phyloP scores from a whole-genome alignment of 1,140 invertebrate genomes.

The Branchinecta lindahli region DNA sequence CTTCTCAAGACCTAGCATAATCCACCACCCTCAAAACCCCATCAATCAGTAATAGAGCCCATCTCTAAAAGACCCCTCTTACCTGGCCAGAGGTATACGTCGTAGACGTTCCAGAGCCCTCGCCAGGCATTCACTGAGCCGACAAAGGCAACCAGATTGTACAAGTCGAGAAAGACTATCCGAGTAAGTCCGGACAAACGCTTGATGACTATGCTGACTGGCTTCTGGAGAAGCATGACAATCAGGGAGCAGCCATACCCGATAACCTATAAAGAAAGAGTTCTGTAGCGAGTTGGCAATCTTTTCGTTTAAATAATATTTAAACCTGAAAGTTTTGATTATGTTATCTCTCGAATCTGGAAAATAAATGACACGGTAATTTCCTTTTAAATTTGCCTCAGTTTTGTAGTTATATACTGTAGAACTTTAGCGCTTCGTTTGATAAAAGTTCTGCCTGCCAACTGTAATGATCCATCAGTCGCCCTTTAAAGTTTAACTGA shows the following conservation, averaged over 20 bases:
- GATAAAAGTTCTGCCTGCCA: no score
- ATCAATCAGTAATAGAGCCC: no score
- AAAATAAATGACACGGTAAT: no score
- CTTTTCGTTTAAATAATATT: neutral
- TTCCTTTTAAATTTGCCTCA: no score
- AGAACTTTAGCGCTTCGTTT: no score
- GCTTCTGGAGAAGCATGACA: slow-evolving; percentile 52
- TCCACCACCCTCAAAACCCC: no score
- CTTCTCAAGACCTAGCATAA: no score
- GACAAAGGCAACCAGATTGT: slow-evolving; percentile 55
- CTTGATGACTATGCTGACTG: slow-evolving; percentile 48
- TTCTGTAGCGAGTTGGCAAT: neutral
- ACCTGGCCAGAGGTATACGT: slow-evolving; percentile 61
- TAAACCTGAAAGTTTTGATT: no score
- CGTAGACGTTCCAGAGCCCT: slow-evolving; percentile 60
- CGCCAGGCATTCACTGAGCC: slow-evolving; percentile 74
- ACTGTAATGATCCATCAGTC: no score
- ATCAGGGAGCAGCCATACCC: slow-evolving; percentile 53
- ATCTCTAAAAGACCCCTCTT: slow-evolving; percentile 12
- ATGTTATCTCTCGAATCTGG: no score
- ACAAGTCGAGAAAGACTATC: slow-evolving; percentile 51
- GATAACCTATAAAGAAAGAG: slow-evolving; percentile 39
- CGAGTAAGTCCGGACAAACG: slow-evolving; percentile 45
- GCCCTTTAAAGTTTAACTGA: no score
- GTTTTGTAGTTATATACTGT: no score